phyloP scores from a whole-genome alignment of 1,140 invertebrate genomes.

The Trachymyrmex cornetzi region DNA sequence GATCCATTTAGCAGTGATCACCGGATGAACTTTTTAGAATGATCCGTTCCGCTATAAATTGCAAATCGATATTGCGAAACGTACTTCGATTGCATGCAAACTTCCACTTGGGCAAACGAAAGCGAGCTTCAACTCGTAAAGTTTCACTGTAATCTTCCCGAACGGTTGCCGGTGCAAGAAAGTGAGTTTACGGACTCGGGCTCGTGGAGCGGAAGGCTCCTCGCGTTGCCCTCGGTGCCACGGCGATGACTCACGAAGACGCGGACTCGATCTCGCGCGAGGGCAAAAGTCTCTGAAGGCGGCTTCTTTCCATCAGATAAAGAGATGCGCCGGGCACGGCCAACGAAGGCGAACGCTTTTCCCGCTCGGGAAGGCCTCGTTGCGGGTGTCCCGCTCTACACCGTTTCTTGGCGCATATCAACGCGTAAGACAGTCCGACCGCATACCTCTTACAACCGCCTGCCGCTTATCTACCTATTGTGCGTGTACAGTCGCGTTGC shows the following conservation, averaged over 20 bases:
- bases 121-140: constrained; percentile 53
- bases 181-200: constrained; percentile 66
- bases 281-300: constrained; percentile 72
- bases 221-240: constrained; percentile 46
- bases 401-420: constrained; percentile 47
- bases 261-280: constrained; percentile 56
- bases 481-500: constrained; percentile 59
- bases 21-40: background rate
- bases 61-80: constrained; percentile 42
- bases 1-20: background rate
- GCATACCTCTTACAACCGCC: constrained; percentile 64
- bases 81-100: constrained; percentile 14
- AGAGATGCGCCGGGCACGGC: constrained; percentile 80
- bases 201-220: constrained; percentile 24
- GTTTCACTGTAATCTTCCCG: constrained; percentile 60
- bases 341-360: constrained; percentile 81
- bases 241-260: constrained; percentile 53
- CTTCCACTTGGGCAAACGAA: constrained; percentile 39
- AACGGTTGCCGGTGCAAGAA: constrained; percentile 60
- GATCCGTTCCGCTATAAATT: background rate
- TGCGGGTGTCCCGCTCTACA: constrained; percentile 16
- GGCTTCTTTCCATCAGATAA: constrained; percentile 82
- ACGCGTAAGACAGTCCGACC: constrained; percentile 54
- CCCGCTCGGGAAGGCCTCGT: constrained; percentile 56
- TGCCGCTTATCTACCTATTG: constrained; percentile 72